phyloP scores from a whole-genome alignment of 2,797 vertebrate species.

The Amniataba percoides region DNA sequence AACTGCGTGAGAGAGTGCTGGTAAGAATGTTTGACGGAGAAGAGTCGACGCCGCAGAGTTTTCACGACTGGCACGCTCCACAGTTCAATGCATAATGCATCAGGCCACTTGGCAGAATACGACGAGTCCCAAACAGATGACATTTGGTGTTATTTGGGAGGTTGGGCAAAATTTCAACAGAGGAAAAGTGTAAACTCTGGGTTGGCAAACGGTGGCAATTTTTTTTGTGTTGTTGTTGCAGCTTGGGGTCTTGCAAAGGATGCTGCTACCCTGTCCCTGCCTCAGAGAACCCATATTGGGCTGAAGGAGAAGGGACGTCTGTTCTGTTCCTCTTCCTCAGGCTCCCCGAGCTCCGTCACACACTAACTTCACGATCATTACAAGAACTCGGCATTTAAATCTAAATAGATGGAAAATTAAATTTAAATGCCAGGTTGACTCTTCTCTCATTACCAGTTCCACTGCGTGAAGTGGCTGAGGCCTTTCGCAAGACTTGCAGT shows the following conservation, averaged over 20 bases:
- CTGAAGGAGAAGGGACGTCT: constrained; percentile 50
- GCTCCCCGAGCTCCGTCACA: constrained; percentile 56
- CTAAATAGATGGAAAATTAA: constrained; percentile 77
- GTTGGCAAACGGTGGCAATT: constrained; percentile 48
- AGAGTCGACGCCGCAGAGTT: constrained; percentile 38
- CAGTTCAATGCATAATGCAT: constrained; percentile 71
- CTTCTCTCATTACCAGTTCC: constrained; percentile 45
- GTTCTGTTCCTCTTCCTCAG: constrained; percentile 44
- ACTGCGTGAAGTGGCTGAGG: constrained; percentile 13
- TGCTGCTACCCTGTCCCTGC: constrained; percentile 38
- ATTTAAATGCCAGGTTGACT: constrained; percentile 72
- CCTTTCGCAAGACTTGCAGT: constrained; percentile 74
- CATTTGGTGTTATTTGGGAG: constrained; percentile 75
- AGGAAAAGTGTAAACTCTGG: constrained; percentile 52
- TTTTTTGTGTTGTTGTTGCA: constrained; percentile 26
- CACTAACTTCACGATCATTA: constrained; percentile 70
- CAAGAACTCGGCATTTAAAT: constrained; percentile 69
- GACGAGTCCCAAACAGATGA: constrained; percentile 64
- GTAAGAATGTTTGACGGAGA: constrained; percentile 22
- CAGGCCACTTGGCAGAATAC: constrained; percentile 63
- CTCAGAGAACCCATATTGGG: constrained; percentile 58
- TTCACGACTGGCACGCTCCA: constrained; percentile 54
- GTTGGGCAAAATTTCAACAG: constrained; percentile 67
- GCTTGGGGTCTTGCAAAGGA: constrained; percentile 27
- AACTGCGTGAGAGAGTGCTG: constrained; percentile 10